phyloP scores from a whole-genome alignment of 2,113 vertebrate species.

The Progne subis region DNA sequence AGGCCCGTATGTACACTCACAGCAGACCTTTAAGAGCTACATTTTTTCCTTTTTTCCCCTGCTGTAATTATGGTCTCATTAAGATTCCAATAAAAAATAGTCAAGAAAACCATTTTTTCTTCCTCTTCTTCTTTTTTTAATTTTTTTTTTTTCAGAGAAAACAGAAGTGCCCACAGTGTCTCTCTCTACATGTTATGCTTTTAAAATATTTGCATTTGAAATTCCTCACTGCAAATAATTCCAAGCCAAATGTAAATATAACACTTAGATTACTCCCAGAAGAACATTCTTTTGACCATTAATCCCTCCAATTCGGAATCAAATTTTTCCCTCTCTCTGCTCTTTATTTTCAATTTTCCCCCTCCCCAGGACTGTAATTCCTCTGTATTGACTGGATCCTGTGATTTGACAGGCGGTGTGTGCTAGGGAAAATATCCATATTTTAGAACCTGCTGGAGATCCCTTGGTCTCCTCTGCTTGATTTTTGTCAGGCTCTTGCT shows the following conservation, averaged over 20 bases:
- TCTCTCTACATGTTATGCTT: conserved; percentile 75
- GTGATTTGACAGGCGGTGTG: background rate
- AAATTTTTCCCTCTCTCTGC: conserved; percentile 48
- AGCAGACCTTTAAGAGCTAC: conserved; percentile 66
- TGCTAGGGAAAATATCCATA: background rate
- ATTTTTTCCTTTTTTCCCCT: conserved; percentile 4
- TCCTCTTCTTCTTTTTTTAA: background rate
- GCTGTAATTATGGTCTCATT: conserved; percentile 78
- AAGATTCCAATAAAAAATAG: conserved; percentile 78
- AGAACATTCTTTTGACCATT: conserved; percentile 78
- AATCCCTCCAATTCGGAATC: conserved; percentile 75
- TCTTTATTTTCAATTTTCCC: background rate
- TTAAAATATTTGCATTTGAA: conserved; percentile 84
- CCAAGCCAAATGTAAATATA: conserved; percentile 83
- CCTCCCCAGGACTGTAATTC: conserved; percentile 62
- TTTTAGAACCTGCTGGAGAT: background rate
- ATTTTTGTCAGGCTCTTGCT: background rate
- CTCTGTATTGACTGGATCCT: conserved; percentile 59
- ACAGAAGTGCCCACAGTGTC: conserved; percentile 79
- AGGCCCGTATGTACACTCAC: conserved; percentile 13
- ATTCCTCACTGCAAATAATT: conserved; percentile 82
- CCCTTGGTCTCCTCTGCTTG: background rate
- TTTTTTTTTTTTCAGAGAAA: conserved; percentile 52
- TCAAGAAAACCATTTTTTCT: conserved; percentile 49
- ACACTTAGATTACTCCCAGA: conserved; percentile 82